Evolutionary conservation across 2,888 invertebrate genomes (phyloP), one percentile per base, ranked within the genome.

Genomic region (Eupithecia subfuscata): DNA sequence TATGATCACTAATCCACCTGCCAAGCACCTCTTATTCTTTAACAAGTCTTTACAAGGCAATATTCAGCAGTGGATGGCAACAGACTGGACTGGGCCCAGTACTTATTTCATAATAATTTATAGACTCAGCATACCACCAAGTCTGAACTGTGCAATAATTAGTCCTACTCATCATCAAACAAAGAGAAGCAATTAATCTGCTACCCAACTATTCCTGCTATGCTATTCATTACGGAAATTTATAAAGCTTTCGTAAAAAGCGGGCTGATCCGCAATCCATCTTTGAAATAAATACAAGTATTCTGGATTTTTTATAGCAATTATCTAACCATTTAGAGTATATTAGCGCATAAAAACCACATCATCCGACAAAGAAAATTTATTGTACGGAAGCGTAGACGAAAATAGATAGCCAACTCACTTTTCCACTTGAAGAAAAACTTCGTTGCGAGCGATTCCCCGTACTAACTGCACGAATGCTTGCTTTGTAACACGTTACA

Each of bases 281-380:
- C 72, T 77, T 68, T 77, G 72, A 77, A 73, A 77, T 75, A 60
- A 14, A 69, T 69, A 60, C 74, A n/a, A 67, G 34, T 70, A 71
- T 40, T 76, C 67, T 70, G 77, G 74, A 76, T 80, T 75, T 78
- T 78, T 80, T 78, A 75, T 71, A 65, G 76, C 74, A 77, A 81
- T 81, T 81, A 80, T 60, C 71, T 73, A 70, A 73, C 73, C 74
- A 75, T 78, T 74, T 68, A 74, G 72, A 75, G 71, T 74, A 76
- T 67, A 75, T 76, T 72, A 75, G 69, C 73, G 71, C 60, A 72
- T 77, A 80, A 81, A 78, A 81, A 78, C 71, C 77, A 73, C 74
- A 74, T 40, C 74, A 72, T 75, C 77, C 67, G 73, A 72, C 71
- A 73, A 65, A 77, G 71, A 77, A 77, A 80, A 77, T 72, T 40